phyloP scores from a whole-genome alignment of 2,113 vertebrate genomes.

The Scartelaos histophorus region DNA sequence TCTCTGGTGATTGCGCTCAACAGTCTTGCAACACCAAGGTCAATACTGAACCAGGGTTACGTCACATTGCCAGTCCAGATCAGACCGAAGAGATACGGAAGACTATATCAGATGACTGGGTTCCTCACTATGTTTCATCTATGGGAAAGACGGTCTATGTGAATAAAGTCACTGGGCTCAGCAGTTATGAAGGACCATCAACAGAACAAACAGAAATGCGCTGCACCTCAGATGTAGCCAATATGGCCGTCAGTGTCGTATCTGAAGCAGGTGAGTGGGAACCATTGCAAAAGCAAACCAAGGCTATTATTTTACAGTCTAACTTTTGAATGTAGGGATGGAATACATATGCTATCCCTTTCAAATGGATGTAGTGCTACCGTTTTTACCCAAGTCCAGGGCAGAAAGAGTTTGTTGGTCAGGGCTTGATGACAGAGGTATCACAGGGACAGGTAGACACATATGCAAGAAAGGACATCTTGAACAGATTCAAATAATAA shows the following conservation, averaged over 20 bases:
- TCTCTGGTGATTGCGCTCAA: neutral
- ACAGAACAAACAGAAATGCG: constrained; percentile 66
- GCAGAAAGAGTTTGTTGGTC: constrained; percentile 78
- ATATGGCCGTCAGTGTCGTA: constrained; percentile 85
- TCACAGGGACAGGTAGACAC: constrained; percentile 20
- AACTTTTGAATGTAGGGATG: constrained; percentile 79
- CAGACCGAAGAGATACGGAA: constrained; percentile 9
- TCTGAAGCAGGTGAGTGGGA: constrained; percentile 82
- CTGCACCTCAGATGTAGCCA: constrained; percentile 87
- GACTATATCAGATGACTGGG: constrained; percentile 71
- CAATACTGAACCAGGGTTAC: neutral
- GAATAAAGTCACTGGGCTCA: constrained; percentile 89
- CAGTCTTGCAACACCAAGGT: neutral
- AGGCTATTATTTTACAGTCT: neutral
- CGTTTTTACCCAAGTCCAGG: constrained; percentile 88
- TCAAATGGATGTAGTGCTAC: constrained; percentile 85
- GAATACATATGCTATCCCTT: constrained; percentile 93
- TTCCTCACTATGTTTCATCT: constrained; percentile 82
- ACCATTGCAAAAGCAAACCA: neutral
- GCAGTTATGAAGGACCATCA: constrained; percentile 80
- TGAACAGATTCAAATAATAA: neutral
- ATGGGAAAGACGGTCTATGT: constrained; percentile 85
- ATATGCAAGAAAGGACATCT: neutral
- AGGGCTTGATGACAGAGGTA: constrained; percentile 82
- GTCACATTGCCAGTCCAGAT: constrained; percentile 4